Conservation (phyloP, 1,140 invertebrate species). For the Antheraea pernyi region DNA sequence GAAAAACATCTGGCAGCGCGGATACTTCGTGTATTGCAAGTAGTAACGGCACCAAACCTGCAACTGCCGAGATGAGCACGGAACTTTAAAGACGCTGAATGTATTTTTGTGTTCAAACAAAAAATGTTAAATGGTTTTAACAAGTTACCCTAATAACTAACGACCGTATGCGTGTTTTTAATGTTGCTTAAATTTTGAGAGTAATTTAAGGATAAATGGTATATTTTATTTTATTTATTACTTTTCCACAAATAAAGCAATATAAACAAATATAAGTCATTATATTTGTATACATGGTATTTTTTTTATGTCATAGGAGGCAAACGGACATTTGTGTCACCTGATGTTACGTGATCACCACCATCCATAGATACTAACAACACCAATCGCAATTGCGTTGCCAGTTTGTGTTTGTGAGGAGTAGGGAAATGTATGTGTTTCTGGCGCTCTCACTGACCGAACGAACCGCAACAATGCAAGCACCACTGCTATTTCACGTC, state of each 20-base stretch:
- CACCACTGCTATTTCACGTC: too few relatives aligned
- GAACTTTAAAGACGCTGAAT: constrained; percentile 48
- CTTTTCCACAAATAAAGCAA: background rate
- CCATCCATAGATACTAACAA: too few relatives aligned
- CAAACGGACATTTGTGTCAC: too few relatives aligned
- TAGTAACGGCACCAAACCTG: constrained; percentile 36
- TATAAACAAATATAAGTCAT: background rate
- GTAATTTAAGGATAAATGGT: constrained; percentile 8
- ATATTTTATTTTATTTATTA: constrained; percentile 13
- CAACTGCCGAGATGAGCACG: constrained; percentile 65
- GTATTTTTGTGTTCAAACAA: background rate
- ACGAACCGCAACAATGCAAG: too few relatives aligned
- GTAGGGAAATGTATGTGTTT: too few relatives aligned
- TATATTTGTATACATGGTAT: too few relatives aligned
- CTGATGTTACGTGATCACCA: too few relatives aligned
- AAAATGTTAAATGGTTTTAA: background rate
- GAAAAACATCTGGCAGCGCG: constrained; percentile 30
- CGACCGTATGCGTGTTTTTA: background rate
- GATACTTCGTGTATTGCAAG: constrained; percentile 33
- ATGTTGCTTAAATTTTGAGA: background rate
- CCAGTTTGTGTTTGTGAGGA: too few relatives aligned
- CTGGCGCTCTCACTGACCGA: too few relatives aligned
- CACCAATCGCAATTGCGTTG: too few relatives aligned
- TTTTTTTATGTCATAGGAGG: too few relatives aligned
- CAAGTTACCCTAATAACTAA: background rate